Conservation (phyloP, 2,888 invertebrate species). For the Pyrocoelia pectoralis region DNA sequence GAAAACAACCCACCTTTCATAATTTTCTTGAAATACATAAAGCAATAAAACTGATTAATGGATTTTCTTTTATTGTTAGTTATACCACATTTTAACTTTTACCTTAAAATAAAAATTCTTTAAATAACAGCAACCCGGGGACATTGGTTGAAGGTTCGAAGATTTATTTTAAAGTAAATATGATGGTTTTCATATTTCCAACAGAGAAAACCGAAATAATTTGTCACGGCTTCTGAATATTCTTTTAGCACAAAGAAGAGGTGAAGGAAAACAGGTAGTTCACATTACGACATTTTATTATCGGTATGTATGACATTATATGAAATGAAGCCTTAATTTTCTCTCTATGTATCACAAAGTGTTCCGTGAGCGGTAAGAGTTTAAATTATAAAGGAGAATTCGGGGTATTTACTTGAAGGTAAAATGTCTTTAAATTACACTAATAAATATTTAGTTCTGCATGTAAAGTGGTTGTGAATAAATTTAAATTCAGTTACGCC, state of each 20-base stretch:
- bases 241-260: slow-evolving; percentile 40
- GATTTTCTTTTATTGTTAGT: slow-evolving; percentile 8
- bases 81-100: not conserved
- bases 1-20: slow-evolving; percentile 9
- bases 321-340: no score
- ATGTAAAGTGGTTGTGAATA: slow-evolving; percentile 4
- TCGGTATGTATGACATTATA: no score
- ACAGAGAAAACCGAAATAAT: slow-evolving; percentile 37
- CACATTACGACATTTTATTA: not conserved
- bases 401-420: not conserved
- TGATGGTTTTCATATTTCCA: no score
- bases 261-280: slow-evolving; percentile 18
- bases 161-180: no score
- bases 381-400: not conserved
- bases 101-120: no score
- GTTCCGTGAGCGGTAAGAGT: not conserved
- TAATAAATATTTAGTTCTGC: slow-evolving; percentile 3
- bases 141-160: no score
- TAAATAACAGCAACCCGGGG: no score
- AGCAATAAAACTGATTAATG: slow-evolving; percentile 26
- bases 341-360: no score
- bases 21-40: slow-evolving; percentile 14
- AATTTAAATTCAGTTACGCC: slow-evolving; percentile 7
- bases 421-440: slow-evolving; percentile 2
- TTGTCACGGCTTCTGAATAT: slow-evolving; percentile 43